A percentile compares a stretch with the other conserved stretches of the same genome.
phyloP scores from a whole-genome alignment of 2,888 invertebrate species.

The Erebia ligea region DNA sequence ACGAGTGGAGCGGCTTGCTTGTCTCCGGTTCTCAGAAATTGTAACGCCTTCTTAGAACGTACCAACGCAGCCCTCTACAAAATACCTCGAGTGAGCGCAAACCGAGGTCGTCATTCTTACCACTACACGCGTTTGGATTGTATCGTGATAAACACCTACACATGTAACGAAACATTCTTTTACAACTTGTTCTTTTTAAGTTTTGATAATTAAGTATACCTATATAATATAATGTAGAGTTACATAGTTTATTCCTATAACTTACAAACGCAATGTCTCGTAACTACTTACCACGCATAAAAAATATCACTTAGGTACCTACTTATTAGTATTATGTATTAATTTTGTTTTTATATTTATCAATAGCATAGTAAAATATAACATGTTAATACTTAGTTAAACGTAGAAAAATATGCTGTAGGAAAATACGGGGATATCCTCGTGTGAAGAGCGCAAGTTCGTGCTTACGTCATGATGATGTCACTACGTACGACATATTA shows the following conservation, averaged over 20 bases:
- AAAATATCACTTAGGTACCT: too few relatives aligned
- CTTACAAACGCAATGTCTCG: neutral
- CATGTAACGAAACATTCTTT: conserved; percentile 47
- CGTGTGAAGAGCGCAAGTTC: conserved; percentile 63
- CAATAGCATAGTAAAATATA: too few relatives aligned
- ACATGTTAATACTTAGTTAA: neutral
- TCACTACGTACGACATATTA: conserved; percentile 67
- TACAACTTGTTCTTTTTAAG: conserved; percentile 45
- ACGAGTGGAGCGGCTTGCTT: conserved; percentile 71
- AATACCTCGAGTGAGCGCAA: conserved; percentile 69
- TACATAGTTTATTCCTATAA: neutral
- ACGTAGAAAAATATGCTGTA: conserved; percentile 7
- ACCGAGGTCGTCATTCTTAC: conserved; percentile 73
- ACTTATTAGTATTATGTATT: neutral
- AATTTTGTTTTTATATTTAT: neutral
- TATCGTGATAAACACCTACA: conserved; percentile 60
- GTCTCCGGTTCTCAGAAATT: conserved; percentile 81
- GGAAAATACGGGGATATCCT: conserved; percentile 67
- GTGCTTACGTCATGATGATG: conserved; percentile 76
- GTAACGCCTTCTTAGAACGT: conserved; percentile 82
- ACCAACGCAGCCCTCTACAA: conserved; percentile 71
- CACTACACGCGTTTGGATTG: conserved; percentile 58
- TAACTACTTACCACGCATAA: neutral
- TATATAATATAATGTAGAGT: too few relatives aligned
- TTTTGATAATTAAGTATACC: too few relatives aligned